Base-by-base conservation (phyloP, 2,797 vertebrate species). In the Cyprinodon diabolis region DNA sequence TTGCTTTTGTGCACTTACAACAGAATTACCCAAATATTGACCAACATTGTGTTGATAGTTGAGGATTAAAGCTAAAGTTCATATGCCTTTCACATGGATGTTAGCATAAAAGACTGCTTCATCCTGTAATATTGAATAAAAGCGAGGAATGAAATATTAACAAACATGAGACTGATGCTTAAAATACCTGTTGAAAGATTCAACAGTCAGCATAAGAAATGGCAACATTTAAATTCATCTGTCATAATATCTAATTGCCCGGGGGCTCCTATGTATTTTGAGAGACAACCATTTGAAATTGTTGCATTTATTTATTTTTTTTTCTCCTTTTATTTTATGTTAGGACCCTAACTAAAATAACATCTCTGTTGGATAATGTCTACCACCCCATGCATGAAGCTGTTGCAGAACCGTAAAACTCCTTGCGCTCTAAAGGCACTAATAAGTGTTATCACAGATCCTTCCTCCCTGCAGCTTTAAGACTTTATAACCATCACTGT, bases 141-240 rank as follows among this genome's bases (percentile, higher is more conserved):
- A 47, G 15, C 45, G 25, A 58, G 37, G 72, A 74, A 77, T 81
- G 77, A 67, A 82, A 66, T 77, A 23, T 76, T 66, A 87, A 80
- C 83, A 80, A 75, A 71, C 30, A 25, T 23, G 71, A 37, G n/a
- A 15, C 66, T 66, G 72, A 75, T 35, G 55, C 45, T 71, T 21
- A 43, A 57, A 51, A n/a, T 6, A 63, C 58, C 4, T 35, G 19
- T 4, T n/a, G 19, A 45, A 43, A 63, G 12, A n/a, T 45, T n/a
- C 19, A 21, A 5, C 14, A 15, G n/a, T 43, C 37, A n/a, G 3
- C 13, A 6, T 43, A 43, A 11, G 1, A n/a, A 63, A 63, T 2
- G 43, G 37, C n/a, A n/a, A 21, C 23, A 45, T 45, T 65, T 11
- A 65, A 3, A 21, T 65, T 45, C 21, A 14, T 65, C 62, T 45